Evolutionary conservation across 2,888 invertebrate species (phyloP).

Genomic region (Kryphioiulus occultus): DNA sequence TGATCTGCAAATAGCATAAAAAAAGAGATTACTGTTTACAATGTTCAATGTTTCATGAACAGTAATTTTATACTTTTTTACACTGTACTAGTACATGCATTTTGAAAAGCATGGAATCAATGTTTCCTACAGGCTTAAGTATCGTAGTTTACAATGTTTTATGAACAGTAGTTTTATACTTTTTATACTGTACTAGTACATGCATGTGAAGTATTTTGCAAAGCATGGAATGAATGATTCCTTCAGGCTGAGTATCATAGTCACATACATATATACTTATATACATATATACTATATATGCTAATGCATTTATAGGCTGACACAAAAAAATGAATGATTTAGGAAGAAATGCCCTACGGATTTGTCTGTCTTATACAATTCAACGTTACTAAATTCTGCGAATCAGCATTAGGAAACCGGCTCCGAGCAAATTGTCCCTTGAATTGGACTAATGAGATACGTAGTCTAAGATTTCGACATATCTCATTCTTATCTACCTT

Average conservation of each 20-base stretch:
- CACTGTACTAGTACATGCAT: too few relatives aligned
- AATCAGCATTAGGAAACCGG: not conserved
- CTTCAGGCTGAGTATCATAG: not conserved
- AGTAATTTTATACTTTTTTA: too few relatives aligned
- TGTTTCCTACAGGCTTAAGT: too few relatives aligned
- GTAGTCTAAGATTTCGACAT: not conserved
- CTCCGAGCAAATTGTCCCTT: not conserved
- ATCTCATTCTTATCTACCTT: not conserved
- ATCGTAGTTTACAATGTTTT: too few relatives aligned
- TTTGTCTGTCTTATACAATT: not conserved
- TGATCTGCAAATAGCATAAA: too few relatives aligned
- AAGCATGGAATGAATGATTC: not conserved
- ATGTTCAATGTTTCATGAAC: too few relatives aligned
- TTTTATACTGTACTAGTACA: too few relatives aligned
- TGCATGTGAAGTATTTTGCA: too few relatives aligned
- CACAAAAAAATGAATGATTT: not conserved
- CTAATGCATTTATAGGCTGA: not conserved
- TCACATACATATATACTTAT: not conserved
- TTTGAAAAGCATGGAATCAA: too few relatives aligned
- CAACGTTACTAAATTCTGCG: not conserved
- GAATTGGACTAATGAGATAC: not conserved
- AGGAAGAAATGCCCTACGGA: not conserved
- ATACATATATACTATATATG: too few relatives aligned
- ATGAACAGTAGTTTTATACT: too few relatives aligned
- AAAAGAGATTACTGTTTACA: too few relatives aligned